These are phyloP conservation scores for Rhinichthys klamathensis DNA, from an alignment of 2,113 vertebrate genomes.

Conservation along the genomic window DNA sequence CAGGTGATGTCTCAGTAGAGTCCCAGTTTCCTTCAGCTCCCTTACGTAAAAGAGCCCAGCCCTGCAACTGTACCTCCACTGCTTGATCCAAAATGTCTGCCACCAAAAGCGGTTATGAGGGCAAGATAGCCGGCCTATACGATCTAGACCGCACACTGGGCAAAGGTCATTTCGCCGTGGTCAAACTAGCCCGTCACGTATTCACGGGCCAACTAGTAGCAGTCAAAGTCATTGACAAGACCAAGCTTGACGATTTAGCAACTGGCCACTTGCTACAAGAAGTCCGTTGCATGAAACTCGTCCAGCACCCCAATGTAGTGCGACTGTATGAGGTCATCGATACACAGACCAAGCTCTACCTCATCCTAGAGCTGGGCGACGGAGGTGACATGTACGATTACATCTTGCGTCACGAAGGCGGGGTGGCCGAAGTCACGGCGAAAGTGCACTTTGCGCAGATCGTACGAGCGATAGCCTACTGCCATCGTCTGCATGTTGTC, in stretches of 20 bases:
- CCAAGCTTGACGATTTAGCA: conserved; percentile 80
- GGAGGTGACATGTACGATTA: conserved; percentile 89
- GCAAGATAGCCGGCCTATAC: conserved; percentile 84
- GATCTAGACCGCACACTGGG: conserved; percentile 86
- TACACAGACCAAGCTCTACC: conserved; percentile 87
- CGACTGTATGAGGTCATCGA: conserved; percentile 89
- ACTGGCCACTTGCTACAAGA: conserved; percentile 86
- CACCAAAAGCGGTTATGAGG: conserved; percentile 65
- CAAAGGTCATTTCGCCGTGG: conserved; percentile 86
- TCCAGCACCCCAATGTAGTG: conserved; percentile 90
- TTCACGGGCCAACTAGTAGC: conserved; percentile 85
- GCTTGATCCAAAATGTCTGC: conserved; percentile 69
- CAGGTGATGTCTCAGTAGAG: conserved; percentile 53
- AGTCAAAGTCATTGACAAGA: conserved; percentile 90
- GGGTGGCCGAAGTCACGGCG: conserved; percentile 78
- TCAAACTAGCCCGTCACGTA: conserved; percentile 84
- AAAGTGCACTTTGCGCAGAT: conserved; percentile 88
- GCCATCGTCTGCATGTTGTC: conserved; percentile 87
- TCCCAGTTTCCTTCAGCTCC: neutral
- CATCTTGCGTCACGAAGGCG: conserved; percentile 85
- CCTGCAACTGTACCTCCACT: conserved; percentile 26
- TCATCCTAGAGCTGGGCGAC: conserved; percentile 88
- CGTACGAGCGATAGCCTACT: conserved; percentile 85
- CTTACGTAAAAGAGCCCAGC: neutral
- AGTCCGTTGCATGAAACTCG: conserved; percentile 89